Conservation (phyloP, 2,888 invertebrate genomes). For the Clitarchus hookeri region DNA sequence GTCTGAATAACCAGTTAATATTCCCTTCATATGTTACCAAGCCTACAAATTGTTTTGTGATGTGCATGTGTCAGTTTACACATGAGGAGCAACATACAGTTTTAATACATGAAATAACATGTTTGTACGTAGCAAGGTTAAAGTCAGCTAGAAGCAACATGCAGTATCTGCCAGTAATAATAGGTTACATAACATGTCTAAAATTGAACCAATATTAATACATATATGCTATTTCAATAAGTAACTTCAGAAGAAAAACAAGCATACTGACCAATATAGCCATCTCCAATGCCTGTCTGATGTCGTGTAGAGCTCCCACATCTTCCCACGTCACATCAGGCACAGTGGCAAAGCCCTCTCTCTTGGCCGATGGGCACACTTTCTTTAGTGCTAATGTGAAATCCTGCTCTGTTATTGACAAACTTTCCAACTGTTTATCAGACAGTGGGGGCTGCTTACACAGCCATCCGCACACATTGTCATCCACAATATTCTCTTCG, state of each 20-base stretch:
- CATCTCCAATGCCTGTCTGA: constrained; percentile 87
- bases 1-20: too few species aligned
- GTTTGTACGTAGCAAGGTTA: too few species aligned
- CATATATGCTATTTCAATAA: too few species aligned
- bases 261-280: constrained; percentile 72
- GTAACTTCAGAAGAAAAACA: background rate
- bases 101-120: too few species aligned
- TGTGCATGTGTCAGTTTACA: too few species aligned
- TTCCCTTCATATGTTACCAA: too few species aligned
- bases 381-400: constrained; percentile 76
- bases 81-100: too few species aligned
- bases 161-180: too few species aligned
- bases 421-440: constrained; percentile 63
- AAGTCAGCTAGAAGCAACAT: too few species aligned
- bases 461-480: constrained; percentile 67
- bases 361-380: constrained; percentile 90
- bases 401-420: constrained; percentile 75
- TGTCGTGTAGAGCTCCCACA: constrained; percentile 86
- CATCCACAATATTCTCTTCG: background rate
- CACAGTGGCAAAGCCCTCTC: constrained; percentile 97
- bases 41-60: too few species aligned
- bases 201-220: too few species aligned
- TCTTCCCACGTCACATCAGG: constrained; percentile 98
- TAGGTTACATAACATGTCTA: too few species aligned
- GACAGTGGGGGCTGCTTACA: constrained; percentile 67